phyloP scores from a whole-genome alignment of 1,140 invertebrate species.

The Goniozus legneri region DNA sequence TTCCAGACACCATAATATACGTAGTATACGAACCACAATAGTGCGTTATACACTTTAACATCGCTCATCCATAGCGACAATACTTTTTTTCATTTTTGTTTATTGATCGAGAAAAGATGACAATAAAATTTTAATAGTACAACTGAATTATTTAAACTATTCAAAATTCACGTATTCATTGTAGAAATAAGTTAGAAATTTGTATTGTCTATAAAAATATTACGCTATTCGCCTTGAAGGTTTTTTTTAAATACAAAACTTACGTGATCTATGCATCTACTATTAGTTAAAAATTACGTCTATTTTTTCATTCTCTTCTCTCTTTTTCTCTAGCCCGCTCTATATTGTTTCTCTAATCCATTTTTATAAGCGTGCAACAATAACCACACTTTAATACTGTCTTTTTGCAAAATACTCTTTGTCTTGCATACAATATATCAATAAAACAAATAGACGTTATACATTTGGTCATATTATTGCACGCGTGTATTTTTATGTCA shows the following conservation, averaged over 20 bases:
- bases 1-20: too few relatives aligned
- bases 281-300: slow-evolving; percentile 4
- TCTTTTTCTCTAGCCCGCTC: too few relatives aligned
- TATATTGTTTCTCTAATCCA: slow-evolving; percentile 5
- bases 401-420: background rate
- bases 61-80: too few relatives aligned
- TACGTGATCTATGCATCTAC: too few relatives aligned
- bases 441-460: background rate
- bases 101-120: too few relatives aligned
- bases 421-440: background rate
- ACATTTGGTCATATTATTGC: background rate
- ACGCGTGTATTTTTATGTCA: background rate
- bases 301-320: slow-evolving; percentile 2
- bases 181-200: slow-evolving; percentile 8
- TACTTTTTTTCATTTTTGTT: too few relatives aligned
- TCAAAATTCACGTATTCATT: background rate
- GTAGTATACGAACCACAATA: too few relatives aligned
- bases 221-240: background rate
- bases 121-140: too few relatives aligned
- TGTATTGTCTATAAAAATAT: slow-evolving; percentile 29
- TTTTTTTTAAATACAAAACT: too few relatives aligned
- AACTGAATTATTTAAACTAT: too few relatives aligned
- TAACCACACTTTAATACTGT: slow-evolving; percentile 26
- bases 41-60: too few relatives aligned
- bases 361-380: slow-evolving; percentile 22